phyloP scores from a whole-genome alignment of 1,140 invertebrate genomes.

The Manduca sexta region DNA sequence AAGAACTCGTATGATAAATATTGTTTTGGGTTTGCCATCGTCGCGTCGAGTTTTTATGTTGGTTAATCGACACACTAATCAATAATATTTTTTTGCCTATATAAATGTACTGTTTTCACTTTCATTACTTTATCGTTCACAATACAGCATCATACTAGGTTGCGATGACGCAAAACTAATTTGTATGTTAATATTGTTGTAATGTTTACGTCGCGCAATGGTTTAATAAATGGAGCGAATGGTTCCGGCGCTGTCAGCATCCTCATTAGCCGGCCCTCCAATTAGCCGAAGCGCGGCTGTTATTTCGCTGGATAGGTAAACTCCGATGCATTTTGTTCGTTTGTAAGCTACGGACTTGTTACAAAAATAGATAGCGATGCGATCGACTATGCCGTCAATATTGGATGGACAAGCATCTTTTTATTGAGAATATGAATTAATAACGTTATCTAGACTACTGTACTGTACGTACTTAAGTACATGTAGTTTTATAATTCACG shows the following conservation, averaged over 20 bases:
- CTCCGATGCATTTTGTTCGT: constrained; percentile 9
- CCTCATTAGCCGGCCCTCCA: constrained; percentile 62
- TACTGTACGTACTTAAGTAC: too few species aligned
- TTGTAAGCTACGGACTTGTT: neutral
- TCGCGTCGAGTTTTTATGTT: too few species aligned
- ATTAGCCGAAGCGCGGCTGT: constrained; percentile 45
- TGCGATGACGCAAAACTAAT: constrained; percentile 3
- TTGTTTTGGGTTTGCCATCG: too few species aligned
- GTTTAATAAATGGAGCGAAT: constrained; percentile 57
- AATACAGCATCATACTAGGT: too few species aligned
- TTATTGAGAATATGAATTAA: too few species aligned
- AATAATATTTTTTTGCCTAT: too few species aligned
- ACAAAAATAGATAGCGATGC: neutral
- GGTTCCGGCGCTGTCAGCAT: constrained; percentile 64
- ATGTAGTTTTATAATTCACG: too few species aligned
- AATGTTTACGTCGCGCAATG: constrained; percentile 58
- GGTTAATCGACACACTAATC: too few species aligned
- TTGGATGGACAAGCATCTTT: neutral
- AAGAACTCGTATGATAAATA: too few species aligned
- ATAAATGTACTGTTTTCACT: too few species aligned
- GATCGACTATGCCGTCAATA: neutral
- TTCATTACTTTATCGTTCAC: too few species aligned
- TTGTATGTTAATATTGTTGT: constrained; percentile 28
- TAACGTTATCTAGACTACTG: too few species aligned
- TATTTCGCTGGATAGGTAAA: constrained; percentile 39